Evolutionary conservation across 2,797 vertebrate genomes (phyloP).

Genomic region (Simalia tracyae): DNA sequence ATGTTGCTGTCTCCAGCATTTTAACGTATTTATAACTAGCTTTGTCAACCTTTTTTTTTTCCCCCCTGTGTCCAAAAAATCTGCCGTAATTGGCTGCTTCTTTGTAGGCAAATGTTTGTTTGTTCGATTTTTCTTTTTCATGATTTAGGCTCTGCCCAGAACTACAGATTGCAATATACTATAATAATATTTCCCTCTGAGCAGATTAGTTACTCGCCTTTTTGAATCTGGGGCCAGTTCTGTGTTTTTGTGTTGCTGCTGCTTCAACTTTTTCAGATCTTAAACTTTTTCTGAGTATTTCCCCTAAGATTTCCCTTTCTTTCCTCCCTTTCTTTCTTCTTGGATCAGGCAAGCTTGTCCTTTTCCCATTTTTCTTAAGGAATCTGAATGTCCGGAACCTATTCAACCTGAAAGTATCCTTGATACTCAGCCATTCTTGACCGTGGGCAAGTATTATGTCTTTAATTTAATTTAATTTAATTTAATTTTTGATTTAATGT

Average conservation of each 20-base stretch:
- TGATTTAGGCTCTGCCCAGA: conserved; percentile 17
- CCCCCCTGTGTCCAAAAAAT: conserved; percentile 2
- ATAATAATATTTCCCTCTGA: conserved; percentile 39
- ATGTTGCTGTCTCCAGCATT: conserved; percentile 18
- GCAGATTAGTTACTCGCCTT: conserved; percentile 31
- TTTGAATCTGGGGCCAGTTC: conserved; percentile 34
- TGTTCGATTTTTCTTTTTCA: neutral
- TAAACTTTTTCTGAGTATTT: conserved; percentile 51
- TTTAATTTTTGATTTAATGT: too few species aligned
- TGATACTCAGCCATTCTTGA: too few species aligned
- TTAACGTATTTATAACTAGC: neutral
- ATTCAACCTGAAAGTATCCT: conserved; percentile 31
- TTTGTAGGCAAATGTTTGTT: neutral
- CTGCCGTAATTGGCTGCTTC: conserved; percentile 27
- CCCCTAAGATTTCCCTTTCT: conserved; percentile 49
- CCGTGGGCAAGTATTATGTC: too few species aligned
- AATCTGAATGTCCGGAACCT: conserved; percentile 50
- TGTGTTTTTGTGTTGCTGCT: conserved; percentile 49
- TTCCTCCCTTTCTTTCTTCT: conserved; percentile 14
- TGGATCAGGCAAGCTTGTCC: neutral
- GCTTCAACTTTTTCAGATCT: conserved; percentile 27
- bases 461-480: too few species aligned
- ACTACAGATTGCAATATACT: conserved; percentile 3
- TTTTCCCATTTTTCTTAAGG: neutral
- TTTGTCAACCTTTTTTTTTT: neutral